These are phyloP conservation scores for Hoplostethus atlanticus DNA, from an alignment of 2,797 vertebrate genomes.

Conservation along the genomic window DNA sequence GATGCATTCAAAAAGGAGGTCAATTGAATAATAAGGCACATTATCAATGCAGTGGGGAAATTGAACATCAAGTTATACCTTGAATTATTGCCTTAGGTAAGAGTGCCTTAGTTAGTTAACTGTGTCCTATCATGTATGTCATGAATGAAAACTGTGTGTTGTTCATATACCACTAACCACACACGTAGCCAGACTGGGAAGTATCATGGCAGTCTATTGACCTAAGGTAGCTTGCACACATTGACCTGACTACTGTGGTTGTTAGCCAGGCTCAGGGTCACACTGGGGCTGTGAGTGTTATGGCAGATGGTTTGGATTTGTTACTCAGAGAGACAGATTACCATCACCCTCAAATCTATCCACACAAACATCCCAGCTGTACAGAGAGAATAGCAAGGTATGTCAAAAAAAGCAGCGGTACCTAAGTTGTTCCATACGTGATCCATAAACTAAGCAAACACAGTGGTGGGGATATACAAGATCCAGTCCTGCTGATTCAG, in stretches of 20 bases:
- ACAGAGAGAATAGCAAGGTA: slow-evolving; percentile 45
- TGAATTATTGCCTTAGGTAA: no score
- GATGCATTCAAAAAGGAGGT: slow-evolving; percentile 5
- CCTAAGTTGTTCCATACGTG: slow-evolving; percentile 57
- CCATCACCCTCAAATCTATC: slow-evolving; percentile 69
- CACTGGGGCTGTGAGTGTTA: slow-evolving; percentile 71
- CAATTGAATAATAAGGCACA: no score
- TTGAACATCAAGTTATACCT: no score
- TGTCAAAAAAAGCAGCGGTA: slow-evolving; percentile 53
- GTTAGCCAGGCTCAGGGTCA: slow-evolving; percentile 70
- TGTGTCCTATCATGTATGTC: no score
- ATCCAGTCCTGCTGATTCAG: slow-evolving; percentile 8
- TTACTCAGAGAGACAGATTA: slow-evolving; percentile 74
- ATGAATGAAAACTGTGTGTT: not conserved
- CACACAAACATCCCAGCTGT: slow-evolving; percentile 71
- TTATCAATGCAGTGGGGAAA: no score
- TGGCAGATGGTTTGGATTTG: slow-evolving; percentile 85
- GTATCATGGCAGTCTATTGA: slow-evolving; percentile 36
- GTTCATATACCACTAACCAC: not conserved
- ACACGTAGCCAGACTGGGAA: not conserved
- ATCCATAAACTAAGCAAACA: slow-evolving; percentile 50
- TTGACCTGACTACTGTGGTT: slow-evolving; percentile 60
- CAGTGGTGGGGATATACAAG: slow-evolving; percentile 4
- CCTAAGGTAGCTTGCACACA: slow-evolving; percentile 50
- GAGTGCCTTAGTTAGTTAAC: not conserved